A percentile compares a stretch with the other conserved stretches of the same genome.
These are phyloP conservation scores for Rattus norvegicus DNA, from an alignment of 2,113 vertebrate genomes.

Conservation along the genomic window GRCr8 NC_086023.1:79785501-79786000, in stretches of 20 bases:
- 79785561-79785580: background rate
- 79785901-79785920: background rate
- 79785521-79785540: background rate
- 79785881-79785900: conserved; percentile 52
- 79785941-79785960: conserved; percentile 8
- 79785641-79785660: background rate
- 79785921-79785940: background rate
- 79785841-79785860: background rate
- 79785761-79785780: background rate
- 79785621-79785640: background rate
- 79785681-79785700: background rate
- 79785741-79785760: too few species aligned
- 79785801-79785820: background rate
- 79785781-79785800: background rate
- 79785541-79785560: background rate
- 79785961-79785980: background rate
- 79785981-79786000: background rate
- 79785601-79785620: background rate
- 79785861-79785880: background rate
- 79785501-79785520: background rate
- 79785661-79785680: background rate
- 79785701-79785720: background rate
- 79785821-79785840: background rate
- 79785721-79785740: background rate
- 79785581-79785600: background rate